Evolutionary conservation across 37 sponge, comb jelly and placozoan genomes (phyloP).

Genomic region (Aphrocallistes beatrix): DNA sequence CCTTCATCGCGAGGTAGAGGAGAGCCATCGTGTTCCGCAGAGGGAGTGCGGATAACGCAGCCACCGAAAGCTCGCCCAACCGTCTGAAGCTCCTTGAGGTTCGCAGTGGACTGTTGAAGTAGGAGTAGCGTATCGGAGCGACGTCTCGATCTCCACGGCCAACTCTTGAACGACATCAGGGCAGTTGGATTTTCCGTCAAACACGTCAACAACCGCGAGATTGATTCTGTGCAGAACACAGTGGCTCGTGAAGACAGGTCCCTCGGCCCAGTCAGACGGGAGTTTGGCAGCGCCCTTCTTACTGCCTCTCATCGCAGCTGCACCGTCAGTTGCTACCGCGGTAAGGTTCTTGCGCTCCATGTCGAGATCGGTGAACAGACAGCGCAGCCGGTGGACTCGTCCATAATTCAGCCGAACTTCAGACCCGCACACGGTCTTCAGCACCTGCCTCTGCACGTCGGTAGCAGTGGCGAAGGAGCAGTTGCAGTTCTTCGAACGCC

Average conservation of each 20-base stretch:
- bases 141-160: background rate
- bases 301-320: too few species aligned
- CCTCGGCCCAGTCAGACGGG: background rate
- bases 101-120: background rate
- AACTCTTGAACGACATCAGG: background rate
- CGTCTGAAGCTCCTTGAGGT: background rate
- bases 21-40: background rate
- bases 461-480: too few species aligned
- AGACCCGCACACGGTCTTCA: too few species aligned
- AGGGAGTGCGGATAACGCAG: background rate
- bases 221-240: constrained; percentile 15
- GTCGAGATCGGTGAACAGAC: too few species aligned
- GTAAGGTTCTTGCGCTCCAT: too few species aligned
- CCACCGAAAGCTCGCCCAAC: background rate
- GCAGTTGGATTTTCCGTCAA: constrained; percentile 10
- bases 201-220: constrained; percentile 15
- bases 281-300: too few species aligned
- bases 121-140: background rate
- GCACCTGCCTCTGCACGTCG: too few species aligned
- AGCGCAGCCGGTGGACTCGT: too few species aligned
- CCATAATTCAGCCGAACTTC: too few species aligned
- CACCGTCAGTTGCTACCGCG: too few species aligned
- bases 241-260: constrained; percentile 10
- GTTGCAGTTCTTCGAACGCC: too few species aligned
- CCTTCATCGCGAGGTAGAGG: background rate